These are phyloP conservation scores for Habrosyne pyritoides DNA, from an alignment of 2,888 invertebrate genomes.

Conservation along the genomic window DNA sequence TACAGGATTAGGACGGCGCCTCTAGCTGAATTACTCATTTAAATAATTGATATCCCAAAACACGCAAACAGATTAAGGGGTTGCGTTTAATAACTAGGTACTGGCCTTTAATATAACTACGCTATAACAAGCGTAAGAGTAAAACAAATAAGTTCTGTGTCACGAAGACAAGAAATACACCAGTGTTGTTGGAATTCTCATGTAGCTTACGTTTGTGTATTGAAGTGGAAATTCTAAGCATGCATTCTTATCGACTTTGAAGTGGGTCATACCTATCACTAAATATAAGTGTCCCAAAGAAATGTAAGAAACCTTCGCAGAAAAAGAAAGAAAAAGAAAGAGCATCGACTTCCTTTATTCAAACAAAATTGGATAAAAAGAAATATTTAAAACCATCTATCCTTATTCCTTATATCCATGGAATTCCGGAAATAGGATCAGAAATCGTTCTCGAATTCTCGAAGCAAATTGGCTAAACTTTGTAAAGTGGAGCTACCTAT, in stretches of 20 bases:
- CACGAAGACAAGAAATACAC: background rate
- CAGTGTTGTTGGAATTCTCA: background rate
- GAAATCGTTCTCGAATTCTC: conserved; percentile 53
- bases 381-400: background rate
- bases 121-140: background rate
- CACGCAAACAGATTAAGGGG: too few relatives aligned
- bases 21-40: background rate
- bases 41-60: too few relatives aligned
- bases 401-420: conserved; percentile 9
- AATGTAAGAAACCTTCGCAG: background rate
- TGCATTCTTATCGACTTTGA: conserved; percentile 5
- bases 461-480: conserved; percentile 68
- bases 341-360: background rate
- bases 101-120: too few relatives aligned
- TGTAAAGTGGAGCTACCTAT: conserved; percentile 55
- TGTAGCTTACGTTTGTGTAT: background rate
- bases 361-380: background rate
- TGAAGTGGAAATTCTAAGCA: conserved; percentile 4
- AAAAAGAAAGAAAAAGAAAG: too few relatives aligned
- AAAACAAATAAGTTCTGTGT: background rate
- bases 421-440: conserved; percentile 51
- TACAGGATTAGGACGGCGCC: too few relatives aligned
- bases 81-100: too few relatives aligned
- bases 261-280: conserved; percentile 7
- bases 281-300: background rate